These are phyloP conservation scores for Micropoecilia bifurca DNA, from an alignment of 2,797 vertebrate genomes.

Conservation along the genomic window DNA sequence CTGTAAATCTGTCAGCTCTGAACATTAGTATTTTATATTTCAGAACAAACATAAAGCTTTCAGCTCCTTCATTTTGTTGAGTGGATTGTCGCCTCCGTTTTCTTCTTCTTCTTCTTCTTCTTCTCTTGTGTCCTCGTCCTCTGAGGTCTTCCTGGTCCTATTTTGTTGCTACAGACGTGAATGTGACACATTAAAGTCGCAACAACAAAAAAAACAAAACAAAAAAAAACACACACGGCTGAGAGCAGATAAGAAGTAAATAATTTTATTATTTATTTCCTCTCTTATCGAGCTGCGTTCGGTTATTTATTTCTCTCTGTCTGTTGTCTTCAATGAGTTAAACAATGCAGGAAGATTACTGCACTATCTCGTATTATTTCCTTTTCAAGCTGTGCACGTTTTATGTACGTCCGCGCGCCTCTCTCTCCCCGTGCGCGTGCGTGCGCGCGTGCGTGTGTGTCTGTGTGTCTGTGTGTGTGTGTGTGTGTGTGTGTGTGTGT, in stretches of 20 bases:
- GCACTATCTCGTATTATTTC: conserved; percentile 70
- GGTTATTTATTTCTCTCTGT: conserved; percentile 74
- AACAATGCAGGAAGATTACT: conserved; percentile 77
- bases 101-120: neutral
- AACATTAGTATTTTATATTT: neutral
- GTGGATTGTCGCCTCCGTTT: neutral
- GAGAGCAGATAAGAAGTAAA: conserved; percentile 73
- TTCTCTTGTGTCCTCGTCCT: neutral
- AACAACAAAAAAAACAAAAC: conserved; percentile 3
- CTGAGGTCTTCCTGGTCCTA: conserved; percentile 15
- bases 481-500: conserved; percentile 19
- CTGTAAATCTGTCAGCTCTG: neutral
- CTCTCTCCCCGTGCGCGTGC: conserved; percentile 20
- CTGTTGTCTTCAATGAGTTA: conserved; percentile 78
- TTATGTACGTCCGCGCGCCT: conserved; percentile 50
- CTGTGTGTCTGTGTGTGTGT: conserved; percentile 26
- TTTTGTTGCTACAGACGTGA: conserved; percentile 29
- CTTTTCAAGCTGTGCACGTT: conserved; percentile 72
- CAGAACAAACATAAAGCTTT: neutral
- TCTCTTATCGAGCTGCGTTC: conserved; percentile 71
- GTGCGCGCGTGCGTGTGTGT: too few relatives aligned
- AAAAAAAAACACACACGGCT: conserved; percentile 29
- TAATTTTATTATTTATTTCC: conserved; percentile 76
- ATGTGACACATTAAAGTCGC: conserved; percentile 56
- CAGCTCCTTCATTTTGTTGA: neutral